Percentiles rank a stretch among this genome's conserved stretches.
Evolutionary conservation across 2,113 vertebrate species (phyloP).

Genomic region (Odobenus rosmarus): DNA sequence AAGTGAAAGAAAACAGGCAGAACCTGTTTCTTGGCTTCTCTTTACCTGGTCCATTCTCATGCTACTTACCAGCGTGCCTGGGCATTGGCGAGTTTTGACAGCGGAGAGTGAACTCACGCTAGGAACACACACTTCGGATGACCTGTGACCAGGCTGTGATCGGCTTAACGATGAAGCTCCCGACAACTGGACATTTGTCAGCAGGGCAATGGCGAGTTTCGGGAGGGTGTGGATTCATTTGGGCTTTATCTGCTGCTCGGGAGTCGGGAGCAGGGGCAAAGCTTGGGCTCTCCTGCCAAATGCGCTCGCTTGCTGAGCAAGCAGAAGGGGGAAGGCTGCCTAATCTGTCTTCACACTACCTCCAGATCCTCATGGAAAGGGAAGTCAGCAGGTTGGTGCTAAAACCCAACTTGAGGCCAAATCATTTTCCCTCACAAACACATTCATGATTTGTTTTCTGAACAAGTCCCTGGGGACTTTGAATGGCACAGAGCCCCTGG

Average conservation of each 20-base stretch:
- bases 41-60: not conserved
- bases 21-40: not conserved
- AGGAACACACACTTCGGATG: not conserved
- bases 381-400: not conserved
- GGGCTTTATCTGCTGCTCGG: not conserved
- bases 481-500: not conserved
- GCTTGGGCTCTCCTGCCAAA: not conserved
- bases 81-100: not conserved
- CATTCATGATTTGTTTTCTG: not conserved
- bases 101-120: not conserved
- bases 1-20: constrained; percentile 36
- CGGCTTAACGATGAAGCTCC: not conserved
- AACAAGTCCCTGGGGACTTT: not conserved
- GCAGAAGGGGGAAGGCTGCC: not conserved
- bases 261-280: not conserved
- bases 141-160: not conserved
- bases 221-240: not conserved
- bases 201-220: fast-evolving
- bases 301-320: not conserved
- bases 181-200: not conserved
- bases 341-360: not conserved
- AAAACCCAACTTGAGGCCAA: not conserved
- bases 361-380: not conserved
- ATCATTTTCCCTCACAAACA: not conserved
- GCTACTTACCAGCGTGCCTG: not conserved